A percentile compares a stretch with the other conserved stretches of the same genome.
These are phyloP conservation scores for Coracias cyanogaster DNA, from an alignment of 2,797 vertebrate species.

Conservation along the genomic window DNA sequence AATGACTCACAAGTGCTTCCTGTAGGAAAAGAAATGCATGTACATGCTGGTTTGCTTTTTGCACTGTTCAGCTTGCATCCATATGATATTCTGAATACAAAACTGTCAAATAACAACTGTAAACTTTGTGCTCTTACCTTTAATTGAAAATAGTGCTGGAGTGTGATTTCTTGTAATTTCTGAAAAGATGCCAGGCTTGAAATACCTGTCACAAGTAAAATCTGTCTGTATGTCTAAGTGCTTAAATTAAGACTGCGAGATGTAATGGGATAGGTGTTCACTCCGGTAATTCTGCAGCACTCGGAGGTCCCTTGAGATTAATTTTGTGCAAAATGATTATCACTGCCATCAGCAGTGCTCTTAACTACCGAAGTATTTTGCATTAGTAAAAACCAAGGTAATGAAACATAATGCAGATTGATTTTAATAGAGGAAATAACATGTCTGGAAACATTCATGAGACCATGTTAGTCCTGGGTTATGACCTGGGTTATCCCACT, in stretches of 20 bases:
- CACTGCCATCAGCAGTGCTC: background rate
- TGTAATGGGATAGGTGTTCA: constrained; percentile 51
- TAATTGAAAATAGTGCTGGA: constrained; percentile 17
- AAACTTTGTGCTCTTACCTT: constrained; percentile 30
- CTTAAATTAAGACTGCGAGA: constrained; percentile 38
- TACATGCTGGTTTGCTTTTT: background rate
- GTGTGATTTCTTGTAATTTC: background rate
- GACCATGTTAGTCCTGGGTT: background rate
- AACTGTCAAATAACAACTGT: background rate
- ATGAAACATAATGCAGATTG: constrained; percentile 27
- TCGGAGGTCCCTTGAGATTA: constrained; percentile 42
- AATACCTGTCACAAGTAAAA: constrained; percentile 22
- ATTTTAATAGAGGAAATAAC: constrained; percentile 4
- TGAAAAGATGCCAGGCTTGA: background rate
- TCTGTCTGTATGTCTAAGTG: constrained; percentile 25
- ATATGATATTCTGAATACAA: background rate
- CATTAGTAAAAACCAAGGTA: background rate
- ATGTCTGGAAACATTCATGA: background rate
- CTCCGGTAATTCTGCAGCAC: constrained; percentile 11
- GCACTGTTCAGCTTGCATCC: background rate
- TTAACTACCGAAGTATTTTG: background rate
- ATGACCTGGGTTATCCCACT: background rate
- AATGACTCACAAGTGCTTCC: background rate
- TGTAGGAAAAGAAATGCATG: background rate
- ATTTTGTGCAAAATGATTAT: constrained; percentile 35